Evolutionary conservation across 2,888 invertebrate species (phyloP).

Genomic region (Rotaria magnacalcarata): DNA sequence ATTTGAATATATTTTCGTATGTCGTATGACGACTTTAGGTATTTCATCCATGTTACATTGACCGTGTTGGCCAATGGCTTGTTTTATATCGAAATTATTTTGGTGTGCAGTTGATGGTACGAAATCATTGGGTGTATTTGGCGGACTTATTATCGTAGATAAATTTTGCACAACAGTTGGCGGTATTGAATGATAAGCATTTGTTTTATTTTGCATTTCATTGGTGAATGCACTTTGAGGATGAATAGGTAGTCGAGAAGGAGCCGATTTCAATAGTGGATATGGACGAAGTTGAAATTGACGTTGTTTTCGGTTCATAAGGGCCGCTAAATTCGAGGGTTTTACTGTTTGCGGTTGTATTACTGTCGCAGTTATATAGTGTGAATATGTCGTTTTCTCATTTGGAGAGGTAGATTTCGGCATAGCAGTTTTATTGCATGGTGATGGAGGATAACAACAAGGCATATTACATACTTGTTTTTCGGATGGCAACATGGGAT

Average conservation of each 20-base stretch:
- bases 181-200: neutral
- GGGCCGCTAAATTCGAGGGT: neutral
- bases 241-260: neutral
- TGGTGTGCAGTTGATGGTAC: neutral
- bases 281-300: neutral
- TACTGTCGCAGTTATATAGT: neutral
- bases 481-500: neutral
- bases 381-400: neutral
- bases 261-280: neutral
- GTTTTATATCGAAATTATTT: neutral
- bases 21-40: constrained; percentile 14
- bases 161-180: neutral
- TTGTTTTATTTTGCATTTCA: neutral
- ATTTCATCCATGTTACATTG: neutral
- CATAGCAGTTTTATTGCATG: neutral
- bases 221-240: neutral
- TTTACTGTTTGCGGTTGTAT: neutral
- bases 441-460: neutral
- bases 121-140: constrained; percentile 17
- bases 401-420: neutral
- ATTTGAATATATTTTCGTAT: neutral
- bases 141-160: neutral
- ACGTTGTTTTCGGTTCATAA: neutral
- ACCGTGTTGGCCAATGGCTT: neutral
- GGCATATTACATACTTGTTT: neutral